A percentile compares a stretch with the other conserved stretches of the same genome.
Conservation (phyloP, 1,140 invertebrate species). For the Brachionus rubens region DNA sequence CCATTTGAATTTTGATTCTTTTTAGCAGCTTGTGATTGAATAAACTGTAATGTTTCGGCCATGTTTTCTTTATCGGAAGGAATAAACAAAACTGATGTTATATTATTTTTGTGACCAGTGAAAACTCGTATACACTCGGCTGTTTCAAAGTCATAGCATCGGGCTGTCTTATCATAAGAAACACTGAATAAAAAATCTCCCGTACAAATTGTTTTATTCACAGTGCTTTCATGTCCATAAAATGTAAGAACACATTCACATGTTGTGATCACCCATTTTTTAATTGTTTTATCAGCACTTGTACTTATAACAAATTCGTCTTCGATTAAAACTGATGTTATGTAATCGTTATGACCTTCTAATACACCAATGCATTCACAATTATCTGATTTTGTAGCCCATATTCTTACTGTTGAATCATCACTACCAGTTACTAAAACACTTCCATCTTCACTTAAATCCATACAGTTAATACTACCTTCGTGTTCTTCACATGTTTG, state of each 20-base stretch:
- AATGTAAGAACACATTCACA: conserved; percentile 62
- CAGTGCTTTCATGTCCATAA: conserved; percentile 61
- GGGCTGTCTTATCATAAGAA: conserved; percentile 63
- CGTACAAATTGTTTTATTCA: conserved; percentile 63
- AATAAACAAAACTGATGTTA: conserved; percentile 64
- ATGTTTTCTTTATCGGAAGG: conserved; percentile 54
- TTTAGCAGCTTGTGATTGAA: conserved; percentile 30
- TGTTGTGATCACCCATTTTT: conserved; percentile 64
- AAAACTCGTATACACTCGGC: conserved; percentile 59
- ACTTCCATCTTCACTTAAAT: conserved; percentile 63
- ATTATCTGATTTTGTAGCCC: conserved; percentile 62
- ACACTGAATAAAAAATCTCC: conserved; percentile 64
- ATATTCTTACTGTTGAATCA: conserved; percentile 62
- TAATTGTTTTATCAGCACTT: conserved; percentile 63
- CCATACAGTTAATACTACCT: conserved; percentile 64
- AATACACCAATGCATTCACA: conserved; percentile 64
- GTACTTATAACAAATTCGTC: conserved; percentile 64
- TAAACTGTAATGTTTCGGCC: conserved; percentile 39
- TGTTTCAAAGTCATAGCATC: conserved; percentile 64
- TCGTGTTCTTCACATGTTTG: conserved; percentile 56
- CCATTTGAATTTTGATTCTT: background rate
- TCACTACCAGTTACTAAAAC: conserved; percentile 64
- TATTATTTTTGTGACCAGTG: conserved; percentile 63
- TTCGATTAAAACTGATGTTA: conserved; percentile 62
- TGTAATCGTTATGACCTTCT: conserved; percentile 62